Percentiles rank a stretch among this genome's conserved stretches.
phyloP scores from a whole-genome alignment of 2,797 vertebrate species.

The Dendrocincla tyrannina region DNA sequence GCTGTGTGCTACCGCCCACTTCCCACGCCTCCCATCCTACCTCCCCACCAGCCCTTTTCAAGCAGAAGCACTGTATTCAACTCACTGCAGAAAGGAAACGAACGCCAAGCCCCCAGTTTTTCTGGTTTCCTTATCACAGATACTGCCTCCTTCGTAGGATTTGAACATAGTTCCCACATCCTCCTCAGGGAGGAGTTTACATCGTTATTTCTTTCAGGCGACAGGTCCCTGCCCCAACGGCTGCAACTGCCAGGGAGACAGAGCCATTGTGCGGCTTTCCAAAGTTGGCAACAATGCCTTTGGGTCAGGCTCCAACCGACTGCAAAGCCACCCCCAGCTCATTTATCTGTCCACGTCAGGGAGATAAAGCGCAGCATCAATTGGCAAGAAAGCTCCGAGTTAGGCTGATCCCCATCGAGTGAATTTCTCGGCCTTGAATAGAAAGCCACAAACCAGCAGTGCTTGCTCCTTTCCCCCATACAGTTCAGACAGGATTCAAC shows the following conservation, averaged over 20 bases:
- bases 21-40: not conserved
- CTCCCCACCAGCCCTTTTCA: not conserved
- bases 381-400: not conserved
- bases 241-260: not conserved
- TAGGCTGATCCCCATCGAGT: not conserved
- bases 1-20: not conserved
- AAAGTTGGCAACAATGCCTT: not conserved
- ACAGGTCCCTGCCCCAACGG: constrained; percentile 6
- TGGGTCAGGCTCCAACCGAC: not conserved
- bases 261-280: not conserved
- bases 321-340: not conserved
- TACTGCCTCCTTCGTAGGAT: not conserved
- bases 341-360: not conserved
- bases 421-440: not conserved
- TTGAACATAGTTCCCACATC: not conserved
- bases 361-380: not conserved
- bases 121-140: not conserved
- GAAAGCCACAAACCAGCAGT: not conserved
- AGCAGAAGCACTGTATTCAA: not conserved
- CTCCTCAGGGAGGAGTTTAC: not conserved
- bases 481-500: not conserved
- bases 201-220: not conserved
- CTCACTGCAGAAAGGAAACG: not conserved
- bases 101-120: rapidly evolving
- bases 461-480: not conserved